phyloP scores from a whole-genome alignment of 2,797 vertebrate genomes.

The Manis pentadactyla region DNA sequence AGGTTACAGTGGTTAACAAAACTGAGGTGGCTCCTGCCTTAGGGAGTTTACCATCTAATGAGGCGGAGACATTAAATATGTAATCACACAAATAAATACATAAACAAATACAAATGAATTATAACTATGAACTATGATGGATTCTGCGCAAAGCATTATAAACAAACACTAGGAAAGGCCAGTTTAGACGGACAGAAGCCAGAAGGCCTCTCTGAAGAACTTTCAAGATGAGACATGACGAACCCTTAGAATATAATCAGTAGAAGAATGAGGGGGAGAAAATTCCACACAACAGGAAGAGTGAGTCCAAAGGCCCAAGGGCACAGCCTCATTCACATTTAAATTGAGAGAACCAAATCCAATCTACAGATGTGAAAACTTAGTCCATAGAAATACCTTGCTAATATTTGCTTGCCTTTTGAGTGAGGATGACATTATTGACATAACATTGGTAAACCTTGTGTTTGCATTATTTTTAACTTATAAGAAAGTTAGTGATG shows the following conservation, averaged over 20 bases:
- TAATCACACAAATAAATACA: neutral
- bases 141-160: neutral
- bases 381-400: neutral
- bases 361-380: neutral
- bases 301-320: neutral
- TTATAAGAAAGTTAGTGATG: neutral
- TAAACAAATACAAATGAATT: neutral
- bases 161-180: neutral
- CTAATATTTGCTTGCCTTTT: neutral
- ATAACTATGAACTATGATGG: neutral
- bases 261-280: neutral
- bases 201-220: neutral
- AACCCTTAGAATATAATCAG: neutral
- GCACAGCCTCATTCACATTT: neutral
- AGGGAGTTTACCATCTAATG: neutral
- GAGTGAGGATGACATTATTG: neutral
- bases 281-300: neutral
- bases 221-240: neutral
- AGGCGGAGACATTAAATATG: neutral
- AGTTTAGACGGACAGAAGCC: neutral
- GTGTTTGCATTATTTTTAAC: neutral
- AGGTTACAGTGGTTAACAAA: neutral
- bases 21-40: too few relatives aligned
- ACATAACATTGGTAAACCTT: neutral
- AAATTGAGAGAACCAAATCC: neutral